Percentiles rank a stretch among this genome's conserved stretches.
Evolutionary conservation across 2,113 vertebrate species (phyloP).

Genomic region (Agelaius phoeniceus): DNA sequence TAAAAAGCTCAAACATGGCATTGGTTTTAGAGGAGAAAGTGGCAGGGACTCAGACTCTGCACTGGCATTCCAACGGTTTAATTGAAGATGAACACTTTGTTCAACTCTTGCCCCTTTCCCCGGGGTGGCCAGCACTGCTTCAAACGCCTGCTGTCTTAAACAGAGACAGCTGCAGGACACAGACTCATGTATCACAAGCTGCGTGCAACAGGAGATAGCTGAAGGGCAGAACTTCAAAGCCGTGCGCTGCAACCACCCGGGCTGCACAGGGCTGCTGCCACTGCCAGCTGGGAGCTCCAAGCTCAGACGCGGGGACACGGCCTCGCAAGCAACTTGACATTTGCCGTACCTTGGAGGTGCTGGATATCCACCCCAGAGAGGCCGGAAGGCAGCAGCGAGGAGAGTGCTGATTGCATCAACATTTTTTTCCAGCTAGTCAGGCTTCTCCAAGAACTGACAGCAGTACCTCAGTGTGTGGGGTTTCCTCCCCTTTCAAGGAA

Average conservation of each 20-base stretch:
- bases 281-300: conserved; percentile 60
- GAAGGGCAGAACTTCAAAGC: conserved; percentile 80
- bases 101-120: conserved; percentile 65
- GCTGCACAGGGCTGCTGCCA: conserved; percentile 24
- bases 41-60: conserved; percentile 33
- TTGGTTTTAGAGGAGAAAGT: conserved; percentile 38
- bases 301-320: neutral
- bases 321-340: neutral
- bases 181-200: conserved; percentile 62
- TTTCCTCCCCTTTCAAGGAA: neutral
- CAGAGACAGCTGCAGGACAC: conserved; percentile 75
- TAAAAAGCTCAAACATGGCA: neutral
- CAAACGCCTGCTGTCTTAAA: conserved; percentile 74
- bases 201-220: conserved; percentile 72
- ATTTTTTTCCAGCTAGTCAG: neutral
- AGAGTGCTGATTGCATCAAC: neutral
- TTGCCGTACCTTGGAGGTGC: neutral
- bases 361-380: neutral
- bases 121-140: conserved; percentile 54
- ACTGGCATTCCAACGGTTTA: conserved; percentile 48
- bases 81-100: conserved; percentile 69
- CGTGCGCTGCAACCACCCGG: conserved; percentile 39
- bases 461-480: neutral
- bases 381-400: neutral
- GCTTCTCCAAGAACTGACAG: neutral